phyloP scores from a whole-genome alignment of 2,888 invertebrate genomes.

The Ichneumoninae sp. region DNA sequence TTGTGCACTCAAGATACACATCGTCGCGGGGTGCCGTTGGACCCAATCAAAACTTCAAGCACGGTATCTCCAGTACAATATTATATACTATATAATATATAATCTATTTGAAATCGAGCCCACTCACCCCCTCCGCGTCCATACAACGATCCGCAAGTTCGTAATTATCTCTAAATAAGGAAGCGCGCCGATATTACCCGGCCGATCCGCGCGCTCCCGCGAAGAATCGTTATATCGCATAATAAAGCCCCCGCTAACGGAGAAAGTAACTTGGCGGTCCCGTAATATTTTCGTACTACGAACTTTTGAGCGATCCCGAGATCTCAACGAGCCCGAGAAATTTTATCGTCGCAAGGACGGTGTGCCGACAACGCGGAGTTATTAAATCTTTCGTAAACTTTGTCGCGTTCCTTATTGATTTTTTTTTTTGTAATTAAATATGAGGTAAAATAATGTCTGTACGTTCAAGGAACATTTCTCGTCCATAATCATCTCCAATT shows the following conservation, averaged over 20 bases:
- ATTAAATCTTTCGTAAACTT: conserved; percentile 4
- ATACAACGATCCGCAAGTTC: conserved; percentile 65
- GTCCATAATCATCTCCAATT: too few species aligned
- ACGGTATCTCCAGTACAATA: conserved; percentile 13
- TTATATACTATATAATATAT: conserved; percentile 30
- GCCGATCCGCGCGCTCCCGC: not conserved
- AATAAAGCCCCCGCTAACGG: conserved; percentile 36
- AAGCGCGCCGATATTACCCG: conserved; percentile 49
- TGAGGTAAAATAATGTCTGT: too few species aligned
- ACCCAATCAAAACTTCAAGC: conserved; percentile 62
- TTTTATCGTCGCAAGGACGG: conserved; percentile 37
- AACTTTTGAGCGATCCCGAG: conserved; percentile 58
- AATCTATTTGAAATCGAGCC: conserved; percentile 34
- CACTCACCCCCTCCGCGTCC: not conserved
- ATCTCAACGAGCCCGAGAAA: conserved; percentile 16
- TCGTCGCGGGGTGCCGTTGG: conserved; percentile 34
- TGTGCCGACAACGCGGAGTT: not conserved
- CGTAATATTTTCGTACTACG: conserved; percentile 3
- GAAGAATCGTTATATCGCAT: conserved; percentile 51
- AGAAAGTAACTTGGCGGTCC: conserved; percentile 28
- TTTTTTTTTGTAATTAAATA: not conserved
- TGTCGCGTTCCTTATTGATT: not conserved
- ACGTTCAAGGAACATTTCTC: too few species aligned
- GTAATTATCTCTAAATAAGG: conserved; percentile 78
- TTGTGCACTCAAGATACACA: conserved; percentile 24